These are phyloP conservation scores for Triops longicaudatus DNA, from an alignment of 1,140 invertebrate species.

Conservation along the genomic window DNA sequence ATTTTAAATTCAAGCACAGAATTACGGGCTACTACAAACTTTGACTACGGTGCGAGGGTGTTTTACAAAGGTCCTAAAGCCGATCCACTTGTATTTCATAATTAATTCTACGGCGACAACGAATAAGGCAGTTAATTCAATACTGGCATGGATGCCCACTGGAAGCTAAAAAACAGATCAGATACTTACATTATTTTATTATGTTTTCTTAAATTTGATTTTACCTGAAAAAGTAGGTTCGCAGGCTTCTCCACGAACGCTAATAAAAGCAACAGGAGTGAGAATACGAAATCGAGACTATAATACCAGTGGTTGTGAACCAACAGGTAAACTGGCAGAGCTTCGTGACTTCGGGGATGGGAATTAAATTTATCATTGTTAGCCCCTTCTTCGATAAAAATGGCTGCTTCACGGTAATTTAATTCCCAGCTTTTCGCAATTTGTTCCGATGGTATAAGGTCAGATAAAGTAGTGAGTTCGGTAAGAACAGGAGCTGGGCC, in stretches of 20 bases:
- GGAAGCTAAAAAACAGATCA: constrained; percentile 48
- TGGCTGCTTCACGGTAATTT: constrained; percentile 84
- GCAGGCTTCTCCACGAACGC: constrained; percentile 75
- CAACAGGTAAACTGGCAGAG: constrained; percentile 74
- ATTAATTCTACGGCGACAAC: constrained; percentile 69
- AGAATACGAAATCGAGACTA: constrained; percentile 66
- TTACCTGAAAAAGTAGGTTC: constrained; percentile 57
- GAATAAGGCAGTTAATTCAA: constrained; percentile 67
- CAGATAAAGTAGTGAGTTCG: constrained; percentile 8
- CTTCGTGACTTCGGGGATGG: constrained; percentile 70
- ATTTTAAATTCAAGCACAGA: constrained; percentile 18
- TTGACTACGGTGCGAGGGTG: constrained; percentile 80
- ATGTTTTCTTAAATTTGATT: constrained; percentile 27
- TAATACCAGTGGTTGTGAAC: constrained; percentile 86
- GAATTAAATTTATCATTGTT: constrained; percentile 90
- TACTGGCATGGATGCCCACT: constrained; percentile 68
- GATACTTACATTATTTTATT: constrained; percentile 18
- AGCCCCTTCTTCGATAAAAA: constrained; percentile 78
- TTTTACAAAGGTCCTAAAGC: constrained; percentile 67
- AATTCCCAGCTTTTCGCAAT: constrained; percentile 56
- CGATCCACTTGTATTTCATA: constrained; percentile 76
- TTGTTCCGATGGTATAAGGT: constrained; percentile 19
- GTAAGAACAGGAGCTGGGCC: constrained; percentile 16
- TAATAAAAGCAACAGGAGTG: constrained; percentile 64
- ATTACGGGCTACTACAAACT: constrained; percentile 43